Percentiles rank a stretch among this genome's conserved stretches.
These are phyloP conservation scores for Dexiosoma caninum DNA, from an alignment of 2,888 invertebrate genomes.

Conservation along the genomic window DNA sequence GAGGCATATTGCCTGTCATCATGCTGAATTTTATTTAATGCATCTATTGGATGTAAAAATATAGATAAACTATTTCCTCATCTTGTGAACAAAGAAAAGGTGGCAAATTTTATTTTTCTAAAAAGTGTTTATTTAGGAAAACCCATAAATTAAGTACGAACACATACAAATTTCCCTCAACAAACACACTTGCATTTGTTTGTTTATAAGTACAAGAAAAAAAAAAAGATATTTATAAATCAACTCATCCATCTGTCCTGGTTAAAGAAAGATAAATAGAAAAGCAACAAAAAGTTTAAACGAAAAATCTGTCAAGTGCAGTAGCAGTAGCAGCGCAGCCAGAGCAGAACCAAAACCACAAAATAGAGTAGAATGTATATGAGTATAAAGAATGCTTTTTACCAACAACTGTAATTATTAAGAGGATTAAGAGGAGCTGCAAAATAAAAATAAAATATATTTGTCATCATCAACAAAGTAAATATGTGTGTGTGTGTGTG, in stretches of 20 bases:
- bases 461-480: conserved; percentile 24
- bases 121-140: conserved; percentile 44
- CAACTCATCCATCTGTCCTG: conserved; percentile 33
- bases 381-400: background rate
- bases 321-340: background rate
- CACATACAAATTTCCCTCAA: background rate
- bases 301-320: conserved; percentile 34
- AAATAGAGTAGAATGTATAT: background rate
- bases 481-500: background rate
- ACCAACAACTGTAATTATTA: conserved; percentile 29
- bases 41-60: too few species aligned
- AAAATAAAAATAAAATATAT: conserved; percentile 8
- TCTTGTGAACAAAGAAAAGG: conserved; percentile 10
- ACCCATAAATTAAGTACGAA: conserved; percentile 38
- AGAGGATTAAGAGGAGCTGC: conserved; percentile 5
- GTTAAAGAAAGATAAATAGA: conserved; percentile 35
- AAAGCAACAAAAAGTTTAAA: conserved; percentile 4
- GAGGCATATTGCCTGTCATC: conserved; percentile 30
- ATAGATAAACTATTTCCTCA: background rate
- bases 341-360: conserved; percentile 8
- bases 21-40: background rate
- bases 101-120: conserved; percentile 26
- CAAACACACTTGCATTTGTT: too few species aligned
- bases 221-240: background rate
- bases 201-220: too few species aligned